Evolutionary conservation across 2,113 vertebrate genomes (phyloP).

Genomic region (Oxyura jamaicensis): DNA sequence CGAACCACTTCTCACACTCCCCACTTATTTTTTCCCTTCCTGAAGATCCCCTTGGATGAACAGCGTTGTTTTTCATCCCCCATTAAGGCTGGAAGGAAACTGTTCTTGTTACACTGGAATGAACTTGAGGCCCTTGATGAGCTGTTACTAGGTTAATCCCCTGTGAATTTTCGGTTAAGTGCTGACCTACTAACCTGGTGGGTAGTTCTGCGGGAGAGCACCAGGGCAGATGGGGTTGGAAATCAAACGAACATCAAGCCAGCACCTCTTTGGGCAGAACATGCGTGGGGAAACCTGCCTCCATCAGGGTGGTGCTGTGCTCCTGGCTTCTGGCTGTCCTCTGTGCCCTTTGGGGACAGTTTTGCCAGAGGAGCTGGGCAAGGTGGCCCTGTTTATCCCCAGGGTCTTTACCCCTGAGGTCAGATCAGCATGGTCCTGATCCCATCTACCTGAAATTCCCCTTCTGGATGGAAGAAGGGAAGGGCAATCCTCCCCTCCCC

Average conservation of each 20-base stretch:
- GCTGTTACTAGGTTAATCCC: constrained; percentile 37
- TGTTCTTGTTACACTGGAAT: neutral
- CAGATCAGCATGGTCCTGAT: neutral
- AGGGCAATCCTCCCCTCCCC: neutral
- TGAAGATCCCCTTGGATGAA: constrained; percentile 3
- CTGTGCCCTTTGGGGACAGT: neutral
- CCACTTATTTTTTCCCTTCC: neutral
- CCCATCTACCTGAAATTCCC: neutral
- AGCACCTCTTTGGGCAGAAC: neutral
- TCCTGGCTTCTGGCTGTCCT: neutral
- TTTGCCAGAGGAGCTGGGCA: neutral
- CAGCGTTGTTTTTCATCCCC: neutral
- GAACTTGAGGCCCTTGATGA: neutral
- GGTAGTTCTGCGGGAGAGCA: neutral
- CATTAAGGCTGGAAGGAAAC: neutral
- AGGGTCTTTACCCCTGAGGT: neutral
- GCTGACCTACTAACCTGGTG: constrained; percentile 36
- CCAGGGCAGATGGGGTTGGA: neutral
- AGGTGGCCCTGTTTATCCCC: neutral
- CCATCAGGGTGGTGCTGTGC: neutral
- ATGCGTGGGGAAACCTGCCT: neutral
- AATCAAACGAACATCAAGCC: neutral
- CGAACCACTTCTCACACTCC: neutral
- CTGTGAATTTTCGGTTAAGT: neutral
- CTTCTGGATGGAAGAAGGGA: neutral